A percentile compares a stretch with the other conserved stretches of the same genome.
phyloP scores from a whole-genome alignment of 2,113 vertebrate species.

The Nycticorax nycticorax region DNA sequence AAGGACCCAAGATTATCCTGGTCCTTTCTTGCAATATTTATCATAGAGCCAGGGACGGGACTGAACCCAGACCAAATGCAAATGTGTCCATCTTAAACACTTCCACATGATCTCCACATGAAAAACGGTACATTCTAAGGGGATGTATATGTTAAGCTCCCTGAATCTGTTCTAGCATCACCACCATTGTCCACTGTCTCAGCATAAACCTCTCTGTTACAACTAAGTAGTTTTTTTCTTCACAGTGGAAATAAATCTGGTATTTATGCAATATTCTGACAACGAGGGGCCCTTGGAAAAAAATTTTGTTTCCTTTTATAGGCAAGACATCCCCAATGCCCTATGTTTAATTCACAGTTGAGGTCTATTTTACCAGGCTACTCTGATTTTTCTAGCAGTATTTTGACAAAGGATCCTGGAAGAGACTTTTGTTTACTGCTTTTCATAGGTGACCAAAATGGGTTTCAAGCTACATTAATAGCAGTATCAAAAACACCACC shows the following conservation, averaged over 20 bases:
- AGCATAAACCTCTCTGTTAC: not conserved
- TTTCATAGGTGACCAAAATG: not conserved
- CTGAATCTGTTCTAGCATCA: not conserved
- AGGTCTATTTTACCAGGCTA: not conserved
- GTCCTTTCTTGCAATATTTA: not conserved
- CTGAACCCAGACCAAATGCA: not conserved
- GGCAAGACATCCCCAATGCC: not conserved
- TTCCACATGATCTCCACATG: fast-evolving
- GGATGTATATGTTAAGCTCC: fast-evolving
- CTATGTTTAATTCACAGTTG: not conserved
- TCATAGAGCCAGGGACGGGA: not conserved
- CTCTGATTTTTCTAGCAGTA: not conserved
- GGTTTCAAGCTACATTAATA: not conserved
- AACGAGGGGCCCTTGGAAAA: fast-evolving
- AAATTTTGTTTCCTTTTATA: not conserved
- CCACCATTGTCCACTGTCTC: not conserved
- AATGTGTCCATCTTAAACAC: not conserved
- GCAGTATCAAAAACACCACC: not conserved
- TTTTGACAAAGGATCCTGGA: not conserved
- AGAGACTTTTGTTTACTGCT: not conserved
- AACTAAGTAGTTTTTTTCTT: not conserved
- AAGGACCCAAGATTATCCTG: not conserved
- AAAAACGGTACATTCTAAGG: not conserved
- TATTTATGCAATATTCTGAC: not conserved
- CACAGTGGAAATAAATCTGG: not conserved